Conservation (phyloP, 2,797 vertebrate species). For the Enteromius fasciolatus region DNA sequence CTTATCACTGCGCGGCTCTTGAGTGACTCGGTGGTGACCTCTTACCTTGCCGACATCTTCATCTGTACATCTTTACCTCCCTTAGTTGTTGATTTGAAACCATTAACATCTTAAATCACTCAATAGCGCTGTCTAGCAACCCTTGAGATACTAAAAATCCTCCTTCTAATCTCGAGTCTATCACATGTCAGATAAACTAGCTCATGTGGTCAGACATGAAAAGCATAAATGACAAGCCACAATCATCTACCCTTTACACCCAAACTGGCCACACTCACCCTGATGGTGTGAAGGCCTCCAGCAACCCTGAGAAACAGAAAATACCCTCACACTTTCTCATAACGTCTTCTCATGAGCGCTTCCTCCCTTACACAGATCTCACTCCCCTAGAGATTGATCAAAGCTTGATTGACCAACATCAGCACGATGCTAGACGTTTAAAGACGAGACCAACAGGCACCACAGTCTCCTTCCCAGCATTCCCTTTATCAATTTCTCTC, state of each 20-base stretch:
- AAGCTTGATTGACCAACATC: constrained; percentile 30
- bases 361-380: constrained; percentile 15
- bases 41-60: not conserved
- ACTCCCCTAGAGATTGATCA: constrained; percentile 34
- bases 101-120: constrained; percentile 21
- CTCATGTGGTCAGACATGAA: constrained; percentile 37
- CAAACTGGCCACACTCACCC: constrained; percentile 22
- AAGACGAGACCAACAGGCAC: constrained; percentile 21
- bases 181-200: constrained; percentile 20
- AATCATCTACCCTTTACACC: constrained; percentile 16
- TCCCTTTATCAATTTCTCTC: constrained; percentile 6
- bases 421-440: constrained; percentile 12
- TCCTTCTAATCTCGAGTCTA: not conserved
- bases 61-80: not conserved
- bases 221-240: constrained; percentile 17
- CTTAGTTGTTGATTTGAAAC: constrained; percentile 15
- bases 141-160: constrained; percentile 10
- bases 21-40: constrained; percentile 7
- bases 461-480: not conserved
- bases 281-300: constrained; percentile 23
- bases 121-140: not conserved
- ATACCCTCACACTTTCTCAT: constrained; percentile 31
- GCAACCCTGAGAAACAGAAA: constrained; percentile 30
- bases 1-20: constrained; percentile 7
- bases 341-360: constrained; percentile 12